These are phyloP conservation scores for Rynchops niger DNA, from an alignment of 2,113 vertebrate genomes.

Conservation along the genomic window DNA sequence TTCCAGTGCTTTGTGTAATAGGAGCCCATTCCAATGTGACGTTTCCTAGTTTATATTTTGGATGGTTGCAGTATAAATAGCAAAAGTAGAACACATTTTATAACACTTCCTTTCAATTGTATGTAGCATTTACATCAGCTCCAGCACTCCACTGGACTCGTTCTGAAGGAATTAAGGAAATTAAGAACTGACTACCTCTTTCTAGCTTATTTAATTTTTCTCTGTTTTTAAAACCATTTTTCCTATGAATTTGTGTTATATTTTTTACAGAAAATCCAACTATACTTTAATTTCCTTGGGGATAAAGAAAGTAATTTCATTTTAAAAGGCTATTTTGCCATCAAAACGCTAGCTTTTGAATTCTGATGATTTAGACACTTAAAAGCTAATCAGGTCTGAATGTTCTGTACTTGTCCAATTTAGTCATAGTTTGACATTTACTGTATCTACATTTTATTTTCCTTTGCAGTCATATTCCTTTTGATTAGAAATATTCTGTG, in stretches of 20 bases:
- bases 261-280: neutral
- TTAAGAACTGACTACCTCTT: neutral
- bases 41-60: neutral
- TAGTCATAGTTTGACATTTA: slow-evolving; percentile 20
- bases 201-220: neutral
- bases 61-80: neutral
- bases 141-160: neutral
- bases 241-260: neutral
- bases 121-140: neutral
- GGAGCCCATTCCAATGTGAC: neutral
- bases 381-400: neutral
- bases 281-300: neutral
- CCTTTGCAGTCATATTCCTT: neutral
- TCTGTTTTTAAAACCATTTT: neutral
- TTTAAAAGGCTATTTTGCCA: neutral
- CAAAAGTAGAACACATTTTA: neutral
- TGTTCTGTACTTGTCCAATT: neutral
- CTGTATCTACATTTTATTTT: slow-evolving; percentile 4
- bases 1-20: neutral
- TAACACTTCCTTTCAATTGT: neutral
- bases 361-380: neutral
- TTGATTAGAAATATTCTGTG: neutral
- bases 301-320: neutral
- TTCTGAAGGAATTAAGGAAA: neutral
- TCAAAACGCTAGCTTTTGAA: neutral